Evolutionary conservation across 2,113 vertebrate genomes (phyloP), one percentile per base, ranked within the genome.

Genomic region (Tapirus terrestris): DNA sequence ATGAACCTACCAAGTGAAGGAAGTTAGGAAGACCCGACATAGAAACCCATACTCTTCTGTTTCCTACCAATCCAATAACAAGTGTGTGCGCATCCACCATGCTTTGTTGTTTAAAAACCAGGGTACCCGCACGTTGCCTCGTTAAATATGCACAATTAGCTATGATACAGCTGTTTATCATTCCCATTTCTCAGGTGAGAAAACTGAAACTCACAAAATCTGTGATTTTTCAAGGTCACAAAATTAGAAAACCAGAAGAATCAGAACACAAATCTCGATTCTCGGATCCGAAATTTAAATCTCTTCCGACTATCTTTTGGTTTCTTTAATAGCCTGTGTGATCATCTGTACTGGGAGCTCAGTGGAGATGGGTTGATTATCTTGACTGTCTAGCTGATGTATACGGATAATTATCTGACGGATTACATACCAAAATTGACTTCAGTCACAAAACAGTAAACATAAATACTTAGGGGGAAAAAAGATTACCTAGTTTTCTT

Each of bases 191-290:
- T 89, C 2, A 77, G 68, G 2, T 20, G 8, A 27, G 43, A 58
- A 86, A 67, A 70, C 14, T 58, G 60, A 96, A n/a, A 23, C 4
- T 45, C 36, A 61, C 3, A 77, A 90, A 82, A 63, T 89, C 25
- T 77, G 48, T 80, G 29, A 63, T 13, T 88, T 75, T 60, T 91
- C n/a, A 83, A 67, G n/a, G 16, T 91, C n/a, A 73, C 56, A 91
- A 56, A 93, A 48, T 91, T 68, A 91, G 81, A 96, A 87, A 75
- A 91, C 2, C 21, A 87, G 70, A 5, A 67, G n/a, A 90, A 53
- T 80, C 51, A 48, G 58, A 63, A 63, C 29, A 29, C 16, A 88
- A 79, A 77, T 60, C 7, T 3, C 8, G 79, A 51, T 92, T 25
- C 36, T 92, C 33, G 94, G 79, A 86, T 29, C 77, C 61, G 87